Evolutionary conservation across 2,113 vertebrate species (phyloP), one percentile per base, ranked within the genome.

Genomic region (Vimba vimba): DNA sequence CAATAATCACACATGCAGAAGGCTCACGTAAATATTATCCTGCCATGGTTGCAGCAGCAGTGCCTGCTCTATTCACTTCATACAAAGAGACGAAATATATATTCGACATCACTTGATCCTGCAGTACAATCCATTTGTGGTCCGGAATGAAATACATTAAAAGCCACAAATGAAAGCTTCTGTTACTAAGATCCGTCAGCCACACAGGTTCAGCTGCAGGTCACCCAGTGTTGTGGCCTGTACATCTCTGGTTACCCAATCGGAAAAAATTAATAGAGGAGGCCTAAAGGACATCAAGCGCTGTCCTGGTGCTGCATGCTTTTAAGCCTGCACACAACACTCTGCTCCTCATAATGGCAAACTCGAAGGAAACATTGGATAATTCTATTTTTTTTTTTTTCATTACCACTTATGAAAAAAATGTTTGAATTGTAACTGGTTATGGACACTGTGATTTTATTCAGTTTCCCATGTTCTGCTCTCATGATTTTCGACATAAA

Each of bases 141-240:
- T 89, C 90, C 91, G 91, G 91, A 91, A 91, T 88, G 85, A 87
- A 86, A 90, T 78, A 60, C 90, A 89, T 92, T 88, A 88, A 89
- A 90, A 87, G 88, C 83, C 73, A 77, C 25, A 92, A 92, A 90
- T 90, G 92, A 91, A 93, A 89, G 91, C 90, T 91, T 80, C 59
- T 69, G 86, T 91, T 91, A 87, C 90, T 87, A 90, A 50, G 55
- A 92, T 94, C 91, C 93, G 90, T 93, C 93, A 92, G 92, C 88
- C 83, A 52, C 68, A 87, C 91, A 93, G 91, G 92, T 94, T 94
- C 94, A 94, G 86, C 85, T n/a, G 62, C 86, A 80, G 93, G 93
- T 94, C 93, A 94, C 85, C 76, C 88, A 87, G 89, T 27, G 39
- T 10, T 64, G 55, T 4, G 21, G 76, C 76, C 27, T 74, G 3